Percentiles rank a stretch among this genome's conserved stretches.
These are phyloP conservation scores for Helostoma temminkii DNA, from an alignment of 2,797 vertebrate genomes.

Conservation along the genomic window DNA sequence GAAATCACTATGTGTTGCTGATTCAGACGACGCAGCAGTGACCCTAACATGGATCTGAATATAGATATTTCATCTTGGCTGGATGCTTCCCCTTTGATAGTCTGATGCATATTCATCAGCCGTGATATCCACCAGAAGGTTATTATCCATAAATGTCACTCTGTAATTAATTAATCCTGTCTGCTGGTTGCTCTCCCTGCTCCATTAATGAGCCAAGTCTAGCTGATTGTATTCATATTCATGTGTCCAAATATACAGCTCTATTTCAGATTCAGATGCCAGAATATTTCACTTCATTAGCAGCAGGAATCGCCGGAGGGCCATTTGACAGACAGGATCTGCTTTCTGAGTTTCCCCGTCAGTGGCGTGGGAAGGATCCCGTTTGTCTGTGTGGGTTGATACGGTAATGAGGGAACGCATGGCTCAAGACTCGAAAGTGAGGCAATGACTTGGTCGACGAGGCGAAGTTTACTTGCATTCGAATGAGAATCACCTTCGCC, in stretches of 20 bases:
- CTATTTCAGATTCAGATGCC: conserved; percentile 72
- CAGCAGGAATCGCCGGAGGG: conserved; percentile 65
- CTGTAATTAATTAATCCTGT: conserved; percentile 85
- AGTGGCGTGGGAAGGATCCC: conserved; percentile 28
- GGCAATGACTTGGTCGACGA: conserved; percentile 23
- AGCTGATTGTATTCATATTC: conserved; percentile 82
- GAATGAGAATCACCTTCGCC: conserved; percentile 74
- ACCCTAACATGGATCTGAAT: conserved; percentile 64
- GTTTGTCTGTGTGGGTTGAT: conserved; percentile 51
- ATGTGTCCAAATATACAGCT: conserved; percentile 79
- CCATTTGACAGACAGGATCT: conserved; percentile 61
- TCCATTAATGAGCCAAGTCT: conserved; percentile 81
- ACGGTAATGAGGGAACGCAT: conserved; percentile 47
- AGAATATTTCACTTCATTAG: conserved; percentile 77
- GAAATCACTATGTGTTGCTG: conserved; percentile 33
- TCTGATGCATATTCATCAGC: conserved; percentile 83
- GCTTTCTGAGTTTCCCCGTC: conserved; percentile 49
- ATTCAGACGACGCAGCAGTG: conserved; percentile 31
- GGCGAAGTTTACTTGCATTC: conserved; percentile 67
- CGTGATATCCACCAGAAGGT: conserved; percentile 82
- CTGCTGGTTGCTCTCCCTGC: conserved; percentile 77
- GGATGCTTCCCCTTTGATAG: conserved; percentile 73
- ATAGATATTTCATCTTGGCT: conserved; percentile 74
- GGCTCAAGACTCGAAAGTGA: conserved; percentile 38
- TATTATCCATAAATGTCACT: conserved; percentile 87